Percentiles rank a stretch among this genome's conserved stretches.
Conservation (phyloP, 2,113 vertebrate genomes). For the Gambusia affinis region DNA sequence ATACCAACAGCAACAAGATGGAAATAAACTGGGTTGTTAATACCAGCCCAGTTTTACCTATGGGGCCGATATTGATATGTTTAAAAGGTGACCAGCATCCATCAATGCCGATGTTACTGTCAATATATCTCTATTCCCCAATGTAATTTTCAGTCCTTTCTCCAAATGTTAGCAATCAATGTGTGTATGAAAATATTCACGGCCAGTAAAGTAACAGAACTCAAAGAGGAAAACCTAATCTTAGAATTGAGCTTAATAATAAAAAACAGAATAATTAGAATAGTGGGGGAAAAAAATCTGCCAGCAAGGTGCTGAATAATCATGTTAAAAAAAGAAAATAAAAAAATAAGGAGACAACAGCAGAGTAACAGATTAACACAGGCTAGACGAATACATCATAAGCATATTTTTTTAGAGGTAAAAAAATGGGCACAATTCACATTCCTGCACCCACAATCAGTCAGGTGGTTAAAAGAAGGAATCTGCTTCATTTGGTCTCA, state of each 20-base stretch:
- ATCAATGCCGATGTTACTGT: too few relatives aligned
- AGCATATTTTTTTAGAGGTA: constrained; percentile 27
- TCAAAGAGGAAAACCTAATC: constrained; percentile 26
- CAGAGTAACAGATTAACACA: constrained; percentile 11
- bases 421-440: constrained; percentile 19
- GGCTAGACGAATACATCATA: constrained; percentile 24
- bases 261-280: constrained; percentile 58
- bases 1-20: too few relatives aligned
- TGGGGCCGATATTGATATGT: too few relatives aligned
- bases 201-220: constrained; percentile 12
- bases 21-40: too few relatives aligned
- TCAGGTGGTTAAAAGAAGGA: constrained; percentile 1
- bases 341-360: not conserved
- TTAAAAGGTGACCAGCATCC: too few relatives aligned
- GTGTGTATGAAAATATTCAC: constrained; percentile 23
- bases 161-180: constrained; percentile 8
- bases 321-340: constrained; percentile 6
- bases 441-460: constrained; percentile 15
- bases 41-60: too few relatives aligned
- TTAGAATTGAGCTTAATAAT: constrained; percentile 34
- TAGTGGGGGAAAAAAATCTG: constrained; percentile 12
- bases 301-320: constrained; percentile 49
- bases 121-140: not conserved
- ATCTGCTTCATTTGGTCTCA: constrained; percentile 28
- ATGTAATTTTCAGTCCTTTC: constrained; percentile 3